Evolutionary conservation across 1,140 invertebrate genomes (phyloP), one percentile per base, ranked within the genome.

Genomic region (Calephelis nemesis): DNA sequence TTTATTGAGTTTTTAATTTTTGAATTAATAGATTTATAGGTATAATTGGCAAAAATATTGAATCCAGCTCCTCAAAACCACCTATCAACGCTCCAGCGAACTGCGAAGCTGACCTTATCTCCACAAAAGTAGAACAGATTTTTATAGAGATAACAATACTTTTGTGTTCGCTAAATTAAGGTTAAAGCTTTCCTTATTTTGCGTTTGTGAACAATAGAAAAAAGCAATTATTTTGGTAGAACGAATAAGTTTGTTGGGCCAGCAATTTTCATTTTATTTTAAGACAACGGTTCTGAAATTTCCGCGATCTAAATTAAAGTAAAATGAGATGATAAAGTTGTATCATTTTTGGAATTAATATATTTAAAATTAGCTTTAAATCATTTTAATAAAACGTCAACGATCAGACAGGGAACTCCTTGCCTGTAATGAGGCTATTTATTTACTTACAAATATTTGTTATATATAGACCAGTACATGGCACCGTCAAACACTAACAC

Each of bases 131-230:
- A 64, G 65, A 72, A 71, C 39, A 74, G 74, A 77, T 75, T 70
- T 65, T 70, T 71, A 70, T 73, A 67, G 73, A 52, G 75, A 77
- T 77, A 73, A 75, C 62, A 58, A 62, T 67, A 70, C 67, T 71
- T 73, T 74, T 77, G 75, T 77, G 71, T 70, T 67, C 63, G 67
- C 67, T 73, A 73, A 75, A 72, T 77, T 77, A 77, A 74, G 68
- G 66, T 69, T 71, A 68, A 67, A 63, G 67, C 68, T 64, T 74
- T 73, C 70, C 67, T 65, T 67, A 30, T 75, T 68, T 73, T 58
- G 54, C 19, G 62, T 73, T 74, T 62, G 48, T 62, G 62, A 71
- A 70, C 54, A 74, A 63, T 62, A 63, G 45, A 65, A 67, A 66
- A 68, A 58, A 64, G 49, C 62, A 73, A 69, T 70, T 74, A 74